Conservation (phyloP, 2,113 vertebrate genomes). For the Synodontis membranacea region DNA sequence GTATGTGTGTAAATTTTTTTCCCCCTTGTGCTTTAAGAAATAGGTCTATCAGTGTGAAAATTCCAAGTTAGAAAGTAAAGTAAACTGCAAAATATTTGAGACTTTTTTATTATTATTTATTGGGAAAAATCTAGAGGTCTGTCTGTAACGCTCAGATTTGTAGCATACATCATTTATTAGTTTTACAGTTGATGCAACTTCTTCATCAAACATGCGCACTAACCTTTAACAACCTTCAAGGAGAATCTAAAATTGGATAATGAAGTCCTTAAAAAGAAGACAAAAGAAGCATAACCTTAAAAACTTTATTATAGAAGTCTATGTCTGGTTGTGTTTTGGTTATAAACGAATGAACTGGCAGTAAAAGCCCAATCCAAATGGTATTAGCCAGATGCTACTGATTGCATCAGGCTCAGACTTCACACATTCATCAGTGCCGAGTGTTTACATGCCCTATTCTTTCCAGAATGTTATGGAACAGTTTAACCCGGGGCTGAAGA, state of each 20-base stretch:
- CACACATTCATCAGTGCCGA: conserved; percentile 22
- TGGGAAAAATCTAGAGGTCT: neutral
- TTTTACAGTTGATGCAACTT: neutral
- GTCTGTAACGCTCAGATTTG: neutral
- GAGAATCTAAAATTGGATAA: neutral
- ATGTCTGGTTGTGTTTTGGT: neutral
- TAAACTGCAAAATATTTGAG: neutral
- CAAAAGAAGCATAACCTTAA: neutral
- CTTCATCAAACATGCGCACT: neutral
- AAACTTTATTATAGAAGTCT: neutral
- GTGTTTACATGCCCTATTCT: neutral
- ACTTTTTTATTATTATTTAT: neutral
- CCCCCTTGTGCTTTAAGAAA: neutral
- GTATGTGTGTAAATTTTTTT: neutral
- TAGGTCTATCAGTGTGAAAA: neutral
- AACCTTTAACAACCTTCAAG: neutral
- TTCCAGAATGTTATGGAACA: conserved; percentile 97
- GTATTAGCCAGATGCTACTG: conserved; percentile 10
- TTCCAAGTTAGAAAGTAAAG: neutral
- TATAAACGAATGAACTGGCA: neutral
- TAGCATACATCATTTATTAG: neutral
- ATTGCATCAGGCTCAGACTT: conserved; percentile 27
- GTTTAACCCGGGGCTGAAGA: conserved; percentile 95
- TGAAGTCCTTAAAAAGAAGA: neutral
- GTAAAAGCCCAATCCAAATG: neutral